Evolutionary conservation across 1,140 invertebrate species (phyloP), one percentile per base, ranked within the genome.

Genomic region (Trichomalopsis sarcophagae): DNA sequence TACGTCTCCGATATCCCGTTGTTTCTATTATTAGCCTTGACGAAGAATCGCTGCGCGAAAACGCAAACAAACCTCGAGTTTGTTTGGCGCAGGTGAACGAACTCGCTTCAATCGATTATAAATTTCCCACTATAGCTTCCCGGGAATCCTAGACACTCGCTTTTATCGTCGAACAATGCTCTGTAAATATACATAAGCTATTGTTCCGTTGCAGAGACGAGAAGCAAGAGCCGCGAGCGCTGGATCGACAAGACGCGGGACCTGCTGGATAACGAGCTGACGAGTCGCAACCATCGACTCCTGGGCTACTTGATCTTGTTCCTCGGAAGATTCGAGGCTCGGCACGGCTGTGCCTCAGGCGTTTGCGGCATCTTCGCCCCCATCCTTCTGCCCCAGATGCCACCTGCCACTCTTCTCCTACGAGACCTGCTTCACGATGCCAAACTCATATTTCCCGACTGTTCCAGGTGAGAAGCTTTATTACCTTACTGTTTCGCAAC

Each of bases 221-320:
- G 91, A 74, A 73, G 84, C 11, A 91, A 89, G 14, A 88, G 92
- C 84, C 91, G 89, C 11, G 91, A 92, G 23, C 86, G 87, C 68
- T 93, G 93, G 93, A 89, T 93, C 40, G 82, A 87, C 75, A 89
- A 88, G 81, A 92, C 92, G 30, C 91, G 91, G 77, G 89, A 92
- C 62, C 87, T 92, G 3, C 87, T 93, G 71, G 87, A 85, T 33
- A 90, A 90, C 17, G 85, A 86, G 40, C 83, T 93, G n/a, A 90
- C 92, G 30, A 87, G 89, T 9, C 90, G 90, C 62, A 90, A 94
- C 84, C 92, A 92, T 71, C 90, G 89, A 81, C 84, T 93, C 13
- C 88, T 94, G n/a, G 91, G 92, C n/a, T 93, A 93, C 82, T 88
- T 94, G 74, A 87, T 91, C 9, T 90, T 91, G 47, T 92, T 93